Base-by-base conservation (phyloP, 2,888 invertebrate species). In the Heterodera filipjevi region DNA sequence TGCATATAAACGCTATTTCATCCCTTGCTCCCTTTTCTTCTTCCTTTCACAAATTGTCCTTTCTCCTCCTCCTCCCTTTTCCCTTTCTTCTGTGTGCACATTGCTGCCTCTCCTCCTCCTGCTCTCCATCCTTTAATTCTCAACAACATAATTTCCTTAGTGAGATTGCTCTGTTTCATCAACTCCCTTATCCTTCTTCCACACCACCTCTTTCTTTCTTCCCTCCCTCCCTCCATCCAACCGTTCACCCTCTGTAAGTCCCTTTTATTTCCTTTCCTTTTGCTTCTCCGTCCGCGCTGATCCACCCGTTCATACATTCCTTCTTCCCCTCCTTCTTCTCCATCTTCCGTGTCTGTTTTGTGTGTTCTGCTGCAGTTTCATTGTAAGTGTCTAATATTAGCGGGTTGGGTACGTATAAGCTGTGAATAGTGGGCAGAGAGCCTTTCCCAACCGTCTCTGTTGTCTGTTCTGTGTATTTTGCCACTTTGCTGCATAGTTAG, bases 31-130 rank as follows among this genome's bases (percentile, higher is more conserved):
- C 10, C 79, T 70, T 70, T 73, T 81, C 73, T 14, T 12, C 70
- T 74, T 81, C 73, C 16, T 12, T 73, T 74, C 76, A 70, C 49
- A 64, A 76, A 71, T 73, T 70, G 75, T 46, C 71, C 27, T 49
- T 66, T 59, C 53, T 66, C 59, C 77, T 66, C 33, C 53, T n/a
- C 44, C 77, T 49, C 27, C 39, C 49, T 5, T 49, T 49, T 12
- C 46, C 46, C n/a, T n/a, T 49, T 49, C 49, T 49, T 49, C 49
- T 49, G 14, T 49, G 44, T 44, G 44, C 44, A 44, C 49, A 14
- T 5, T 77, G 32, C 77, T 33, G 39, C 39, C 39, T 39, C 70
- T 16, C 77, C 33, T n/a, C n/a, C n/a, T n/a, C 70, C 68, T 64
- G 64, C 64, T 32, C 77, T 76, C 68, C 71, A 68, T 53, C 39